Conservation (phyloP, 2,888 invertebrate species). For the Zeuzera pyrina region DNA sequence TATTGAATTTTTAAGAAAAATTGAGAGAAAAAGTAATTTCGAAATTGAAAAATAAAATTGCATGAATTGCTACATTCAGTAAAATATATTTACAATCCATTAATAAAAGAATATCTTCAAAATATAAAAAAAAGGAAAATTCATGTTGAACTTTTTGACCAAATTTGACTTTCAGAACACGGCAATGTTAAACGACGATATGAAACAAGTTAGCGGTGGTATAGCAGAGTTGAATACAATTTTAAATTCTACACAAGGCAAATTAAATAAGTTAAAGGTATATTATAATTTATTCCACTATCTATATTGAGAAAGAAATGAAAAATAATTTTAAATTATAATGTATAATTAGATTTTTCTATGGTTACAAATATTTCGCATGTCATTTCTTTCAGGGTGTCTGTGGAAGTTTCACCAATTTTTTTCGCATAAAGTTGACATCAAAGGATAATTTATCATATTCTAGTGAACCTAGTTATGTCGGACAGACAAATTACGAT, state of each 20-base stretch:
- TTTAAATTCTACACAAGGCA: conserved; percentile 86
- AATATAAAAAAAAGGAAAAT: no score
- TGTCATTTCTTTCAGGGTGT: conserved; percentile 73
- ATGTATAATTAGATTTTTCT: not conserved
- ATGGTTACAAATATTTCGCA: not conserved
- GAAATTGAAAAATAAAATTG: no score
- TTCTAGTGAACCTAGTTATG: conserved; percentile 58
- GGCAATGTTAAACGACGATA: conserved; percentile 72
- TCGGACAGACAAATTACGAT: conserved; percentile 60
- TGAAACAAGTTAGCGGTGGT: conserved; percentile 80
- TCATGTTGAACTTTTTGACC: no score
- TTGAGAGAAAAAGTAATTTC: no score
- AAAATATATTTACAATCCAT: no score
- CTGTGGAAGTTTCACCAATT: conserved; percentile 81
- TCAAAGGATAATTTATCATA: conserved; percentile 63
- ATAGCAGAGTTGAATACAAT: conserved; percentile 86
- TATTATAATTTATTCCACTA: conserved; percentile 2
- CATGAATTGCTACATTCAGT: no score
- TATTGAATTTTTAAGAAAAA: no score
- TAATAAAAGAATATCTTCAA: no score
- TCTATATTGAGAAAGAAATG: no score
- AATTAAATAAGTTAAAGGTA: conserved; percentile 89
- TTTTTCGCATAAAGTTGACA: conserved; percentile 67
- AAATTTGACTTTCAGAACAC: conserved; percentile 54
- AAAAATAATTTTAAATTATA: not conserved